phyloP scores from a whole-genome alignment of 2,113 vertebrate genomes.

The Ctenomys sociabilis region DNA sequence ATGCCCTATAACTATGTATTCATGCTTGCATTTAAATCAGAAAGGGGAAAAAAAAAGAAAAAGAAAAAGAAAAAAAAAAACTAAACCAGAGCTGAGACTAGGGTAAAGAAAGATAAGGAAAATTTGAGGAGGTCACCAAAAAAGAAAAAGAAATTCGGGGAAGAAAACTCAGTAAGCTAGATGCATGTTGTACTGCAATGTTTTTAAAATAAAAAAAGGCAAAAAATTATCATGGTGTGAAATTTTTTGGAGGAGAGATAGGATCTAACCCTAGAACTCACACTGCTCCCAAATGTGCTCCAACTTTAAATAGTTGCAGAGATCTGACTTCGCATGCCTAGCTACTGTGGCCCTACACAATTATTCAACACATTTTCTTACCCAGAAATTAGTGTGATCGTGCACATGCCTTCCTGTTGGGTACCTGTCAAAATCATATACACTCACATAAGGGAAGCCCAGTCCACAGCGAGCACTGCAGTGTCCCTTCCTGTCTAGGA shows the following conservation, averaged over 20 bases:
- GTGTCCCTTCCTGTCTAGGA: neutral
- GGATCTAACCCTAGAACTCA: neutral
- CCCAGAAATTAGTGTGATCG: neutral
- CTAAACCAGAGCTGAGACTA: neutral
- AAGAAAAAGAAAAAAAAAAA: no score
- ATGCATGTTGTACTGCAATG: neutral
- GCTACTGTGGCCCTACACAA: neutral
- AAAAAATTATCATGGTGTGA: neutral
- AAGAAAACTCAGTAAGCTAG: neutral
- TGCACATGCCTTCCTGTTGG: neutral
- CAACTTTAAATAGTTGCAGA: neutral
- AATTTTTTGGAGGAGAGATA: neutral
- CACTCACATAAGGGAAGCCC: neutral
- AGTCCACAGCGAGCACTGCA: neutral
- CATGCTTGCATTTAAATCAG: conserved; percentile 23
- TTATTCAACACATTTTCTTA: neutral
- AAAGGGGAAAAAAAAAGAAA: neutral
- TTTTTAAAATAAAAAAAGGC: conserved; percentile 45
- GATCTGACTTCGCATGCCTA: neutral
- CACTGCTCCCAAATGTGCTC: neutral
- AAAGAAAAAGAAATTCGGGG: neutral
- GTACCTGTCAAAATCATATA: neutral
- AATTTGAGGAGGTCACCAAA: neutral
- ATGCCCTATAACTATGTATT: neutral
- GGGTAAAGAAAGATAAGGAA: neutral